Percentiles rank a stretch among this genome's conserved stretches.
Evolutionary conservation across 2,797 vertebrate species (phyloP).

Genomic region (Serranus cabrilla): DNA sequence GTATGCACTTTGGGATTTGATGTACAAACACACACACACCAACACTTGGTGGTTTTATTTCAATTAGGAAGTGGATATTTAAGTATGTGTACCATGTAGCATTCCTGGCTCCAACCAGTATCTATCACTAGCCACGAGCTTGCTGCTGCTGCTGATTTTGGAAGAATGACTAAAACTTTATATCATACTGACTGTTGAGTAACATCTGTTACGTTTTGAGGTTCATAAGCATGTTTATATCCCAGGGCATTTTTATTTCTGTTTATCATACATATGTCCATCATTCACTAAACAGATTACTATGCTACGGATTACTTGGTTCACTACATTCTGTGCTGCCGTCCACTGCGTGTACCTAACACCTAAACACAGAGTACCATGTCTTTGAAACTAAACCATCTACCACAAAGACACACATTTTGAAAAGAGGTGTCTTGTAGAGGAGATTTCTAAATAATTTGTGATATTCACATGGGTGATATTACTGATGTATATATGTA

Average conservation of each 20-base stretch:
- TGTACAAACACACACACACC: neutral
- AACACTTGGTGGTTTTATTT: neutral
- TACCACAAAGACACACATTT: constrained; percentile 50
- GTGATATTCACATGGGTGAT: constrained; percentile 84
- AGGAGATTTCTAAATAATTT: constrained; percentile 77
- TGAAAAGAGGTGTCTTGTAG: constrained; percentile 54
- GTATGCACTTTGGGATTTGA: no score
- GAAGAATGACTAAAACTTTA: neutral
- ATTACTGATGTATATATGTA: constrained; percentile 84
- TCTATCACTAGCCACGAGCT: neutral
- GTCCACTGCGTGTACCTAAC: constrained; percentile 45
- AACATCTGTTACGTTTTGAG: constrained; percentile 1
- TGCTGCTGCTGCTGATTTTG: neutral
- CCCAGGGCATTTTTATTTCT: constrained; percentile 1
- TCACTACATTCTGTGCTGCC: constrained; percentile 61
- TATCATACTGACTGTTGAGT: neutral
- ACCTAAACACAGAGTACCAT: constrained; percentile 26
- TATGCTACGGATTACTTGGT: constrained; percentile 43
- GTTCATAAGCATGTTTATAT: constrained; percentile 17
- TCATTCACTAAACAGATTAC: constrained; percentile 59
- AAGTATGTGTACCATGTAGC: constrained; percentile 1
- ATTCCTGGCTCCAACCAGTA: constrained; percentile 3
- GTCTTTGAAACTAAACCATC: constrained; percentile 65
- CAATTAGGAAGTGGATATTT: neutral
- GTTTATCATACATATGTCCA: constrained; percentile 27